phyloP scores from a whole-genome alignment of 2,113 vertebrate species.

The Platanista minor region DNA sequence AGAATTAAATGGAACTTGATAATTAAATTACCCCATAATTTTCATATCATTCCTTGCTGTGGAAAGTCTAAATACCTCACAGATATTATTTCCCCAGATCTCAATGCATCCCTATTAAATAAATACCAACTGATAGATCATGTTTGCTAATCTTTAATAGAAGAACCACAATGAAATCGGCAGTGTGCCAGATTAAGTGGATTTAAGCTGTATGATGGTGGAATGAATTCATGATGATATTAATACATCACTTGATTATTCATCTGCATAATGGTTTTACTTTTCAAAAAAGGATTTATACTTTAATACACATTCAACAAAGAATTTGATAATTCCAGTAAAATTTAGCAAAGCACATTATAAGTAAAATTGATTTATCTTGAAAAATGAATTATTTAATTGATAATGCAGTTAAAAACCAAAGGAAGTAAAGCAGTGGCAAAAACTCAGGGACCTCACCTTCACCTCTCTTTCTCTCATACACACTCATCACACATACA shows the following conservation, averaged over 20 bases:
- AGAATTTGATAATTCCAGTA: neutral
- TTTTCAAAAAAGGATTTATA: neutral
- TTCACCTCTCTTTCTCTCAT: neutral
- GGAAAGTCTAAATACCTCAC: neutral
- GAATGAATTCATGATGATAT: neutral
- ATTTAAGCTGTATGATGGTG: neutral
- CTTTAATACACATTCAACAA: neutral
- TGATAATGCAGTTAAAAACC: neutral
- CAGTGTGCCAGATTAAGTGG: neutral
- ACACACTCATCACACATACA: neutral
- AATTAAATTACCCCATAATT: neutral
- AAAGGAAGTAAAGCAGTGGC: neutral
- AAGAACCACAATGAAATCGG: neutral
- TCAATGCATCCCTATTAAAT: neutral
- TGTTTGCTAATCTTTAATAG: neutral
- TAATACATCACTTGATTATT: neutral
- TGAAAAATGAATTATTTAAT: constrained; percentile 36
- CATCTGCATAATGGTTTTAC: neutral
- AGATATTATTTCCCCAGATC: neutral
- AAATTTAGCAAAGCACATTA: neutral
- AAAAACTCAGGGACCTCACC: neutral
- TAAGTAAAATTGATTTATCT: neutral
- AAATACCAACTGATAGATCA: neutral
- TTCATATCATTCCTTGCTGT: neutral
- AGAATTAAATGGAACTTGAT: neutral